Evolutionary conservation across 2,888 invertebrate genomes (phyloP).

Genomic region (Seladonia tumulorum): DNA sequence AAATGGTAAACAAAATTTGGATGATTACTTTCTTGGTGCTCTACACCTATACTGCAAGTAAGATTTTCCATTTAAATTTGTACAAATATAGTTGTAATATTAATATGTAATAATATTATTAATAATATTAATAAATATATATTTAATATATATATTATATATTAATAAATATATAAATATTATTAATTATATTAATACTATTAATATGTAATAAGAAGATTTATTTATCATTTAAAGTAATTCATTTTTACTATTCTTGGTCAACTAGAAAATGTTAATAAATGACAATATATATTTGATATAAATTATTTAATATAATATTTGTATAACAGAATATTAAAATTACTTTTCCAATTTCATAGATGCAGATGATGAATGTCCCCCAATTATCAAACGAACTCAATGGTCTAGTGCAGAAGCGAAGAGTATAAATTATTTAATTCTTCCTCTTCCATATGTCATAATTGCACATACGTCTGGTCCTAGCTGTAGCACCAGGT

Average conservation of each 20-base stretch:
- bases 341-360: neutral
- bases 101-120: neutral
- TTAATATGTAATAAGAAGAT: neutral
- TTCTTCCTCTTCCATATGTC: constrained; percentile 85
- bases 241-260: neutral
- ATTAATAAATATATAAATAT: no score
- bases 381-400: constrained; percentile 85
- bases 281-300: neutral
- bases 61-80: constrained; percentile 7
- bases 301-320: neutral
- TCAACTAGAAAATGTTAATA: neutral
- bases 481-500: constrained; percentile 83
- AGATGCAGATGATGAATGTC: constrained; percentile 80
- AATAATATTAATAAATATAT: neutral
- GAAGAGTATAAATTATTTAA: constrained; percentile 85
- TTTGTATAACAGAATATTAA: neutral
- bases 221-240: neutral
- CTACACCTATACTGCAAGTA: constrained; percentile 1
- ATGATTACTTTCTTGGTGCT: constrained; percentile 4
- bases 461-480: constrained; percentile 87
- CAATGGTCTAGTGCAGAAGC: constrained; percentile 87
- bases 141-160: neutral
- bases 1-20: constrained; percentile 22
- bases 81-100: neutral
- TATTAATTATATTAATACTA: no score